Base-by-base conservation (phyloP, 30 jellyfish, hydroid and myxozoan species). In the Sanderia malayensis region DNA sequence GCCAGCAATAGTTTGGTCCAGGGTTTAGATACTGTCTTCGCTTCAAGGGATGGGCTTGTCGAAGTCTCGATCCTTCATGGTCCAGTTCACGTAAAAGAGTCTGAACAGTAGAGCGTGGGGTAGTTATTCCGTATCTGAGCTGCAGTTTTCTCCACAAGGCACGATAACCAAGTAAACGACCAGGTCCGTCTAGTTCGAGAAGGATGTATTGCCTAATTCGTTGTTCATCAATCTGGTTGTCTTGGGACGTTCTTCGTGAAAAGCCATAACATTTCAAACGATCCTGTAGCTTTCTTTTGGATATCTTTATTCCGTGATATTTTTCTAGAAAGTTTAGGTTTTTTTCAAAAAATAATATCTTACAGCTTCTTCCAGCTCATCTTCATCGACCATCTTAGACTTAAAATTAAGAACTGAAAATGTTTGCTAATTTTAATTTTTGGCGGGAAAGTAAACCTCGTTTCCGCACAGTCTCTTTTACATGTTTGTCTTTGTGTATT, bases 1-100 rank as follows among this genome's bases (percentile, higher is more conserved):
- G 78, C 78, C 78, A 66, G 22, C 58, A 30, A 34, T 66, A 37
- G 62, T 66, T 66, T 24, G 78, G 78, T 20, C 62, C 78, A 17
- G 62, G 63, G 78, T 66, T 66, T 20, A 31, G 60, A 66, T 66
- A 66, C 62, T 37, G 60, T 34, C 78, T 66, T 71, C 70, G 44
- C 47, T 66, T 66, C 60, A 66, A 37, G 33, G 28, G 26, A 34
- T 66, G 78, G 60, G 28, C 63, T 34, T 34, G 61, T 31, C 71
- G 61, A n/a, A 23, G 58, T 29, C 37, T 34, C 47, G 78, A 10
- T 24, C 78, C 78, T 29, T 29, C 62, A 34, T 8, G 78, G 78
- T 66, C 70, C 73, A 60, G 78, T 2, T 66, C 62, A 23, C 78
- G 27, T 49, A 49, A 18, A 49, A 49, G 64, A 49, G 64, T 49